These are phyloP conservation scores for Drosophila diplacantha DNA, from an alignment of 2,888 invertebrate species.

Conservation along the genomic window DNA sequence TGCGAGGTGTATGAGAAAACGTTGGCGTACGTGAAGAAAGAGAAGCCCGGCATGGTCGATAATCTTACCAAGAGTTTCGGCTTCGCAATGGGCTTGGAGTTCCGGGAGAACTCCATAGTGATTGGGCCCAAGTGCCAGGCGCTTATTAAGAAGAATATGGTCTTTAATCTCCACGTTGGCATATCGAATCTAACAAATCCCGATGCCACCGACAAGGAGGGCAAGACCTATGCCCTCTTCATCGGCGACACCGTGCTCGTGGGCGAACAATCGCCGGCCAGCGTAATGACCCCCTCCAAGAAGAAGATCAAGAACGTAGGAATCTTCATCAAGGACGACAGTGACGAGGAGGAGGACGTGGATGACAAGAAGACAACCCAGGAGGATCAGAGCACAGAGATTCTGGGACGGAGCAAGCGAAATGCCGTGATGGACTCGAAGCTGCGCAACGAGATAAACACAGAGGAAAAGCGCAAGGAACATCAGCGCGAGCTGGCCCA, in stretches of 20 bases:
- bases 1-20: slow-evolving; percentile 92
- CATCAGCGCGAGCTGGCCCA: slow-evolving; percentile 97
- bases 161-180: slow-evolving; percentile 97
- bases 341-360: slow-evolving; percentile 89
- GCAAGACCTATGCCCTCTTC: slow-evolving; percentile 94
- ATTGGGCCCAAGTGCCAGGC: slow-evolving; percentile 93
- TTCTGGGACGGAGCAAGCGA: slow-evolving; percentile 84
- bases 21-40: slow-evolving; percentile 88
- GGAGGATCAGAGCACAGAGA: slow-evolving; percentile 79
- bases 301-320: slow-evolving; percentile 97
- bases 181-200: slow-evolving; percentile 90
- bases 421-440: slow-evolving; percentile 96
- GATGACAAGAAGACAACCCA: slow-evolving; percentile 88
- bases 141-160: slow-evolving; percentile 93
- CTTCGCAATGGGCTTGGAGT: slow-evolving; percentile 99
- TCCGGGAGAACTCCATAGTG: slow-evolving; percentile 94
- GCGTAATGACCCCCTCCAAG: slow-evolving; percentile 92
- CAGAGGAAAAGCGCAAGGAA: slow-evolving; percentile 97
- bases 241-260: slow-evolving; percentile 98
- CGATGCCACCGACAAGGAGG: slow-evolving; percentile 90
- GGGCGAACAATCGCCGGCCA: slow-evolving; percentile 91
- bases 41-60: slow-evolving; percentile 90
- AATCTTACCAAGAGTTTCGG: slow-evolving; percentile 97
- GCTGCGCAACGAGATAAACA: slow-evolving; percentile 94
- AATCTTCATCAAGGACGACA: slow-evolving; percentile 94